Evolutionary conservation across 2,113 vertebrate species (phyloP).

Genomic region (Pogonocichla stellata): DNA sequence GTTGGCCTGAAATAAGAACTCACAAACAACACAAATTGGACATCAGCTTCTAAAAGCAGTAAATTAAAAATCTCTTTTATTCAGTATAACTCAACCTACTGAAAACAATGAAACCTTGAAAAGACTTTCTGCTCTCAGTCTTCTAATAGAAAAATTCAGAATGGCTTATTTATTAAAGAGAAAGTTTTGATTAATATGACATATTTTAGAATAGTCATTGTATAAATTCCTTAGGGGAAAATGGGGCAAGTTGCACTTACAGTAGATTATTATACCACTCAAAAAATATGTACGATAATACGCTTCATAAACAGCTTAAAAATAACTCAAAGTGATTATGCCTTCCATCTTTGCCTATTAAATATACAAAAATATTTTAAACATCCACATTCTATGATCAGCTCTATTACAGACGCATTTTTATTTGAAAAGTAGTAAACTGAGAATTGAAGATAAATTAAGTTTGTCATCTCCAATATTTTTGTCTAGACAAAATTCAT

Average conservation of each 20-base stretch:
- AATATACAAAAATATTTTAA: neutral
- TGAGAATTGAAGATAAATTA: neutral
- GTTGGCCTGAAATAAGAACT: neutral
- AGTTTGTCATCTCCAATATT: neutral
- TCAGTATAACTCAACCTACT: neutral
- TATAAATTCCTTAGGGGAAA: neutral
- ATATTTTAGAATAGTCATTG: neutral
- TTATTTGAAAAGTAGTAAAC: neutral
- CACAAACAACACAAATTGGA: neutral
- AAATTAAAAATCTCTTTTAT: neutral
- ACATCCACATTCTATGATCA: neutral
- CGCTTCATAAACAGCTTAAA: neutral
- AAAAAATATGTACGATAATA: neutral
- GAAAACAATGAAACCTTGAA: neutral
- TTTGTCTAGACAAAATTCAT: neutral
- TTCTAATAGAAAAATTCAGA: neutral
- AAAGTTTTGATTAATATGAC: neutral
- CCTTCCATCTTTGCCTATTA: neutral
- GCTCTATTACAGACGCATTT: accelerated
- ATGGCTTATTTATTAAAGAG: neutral
- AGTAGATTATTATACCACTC: neutral
- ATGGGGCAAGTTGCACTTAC: neutral
- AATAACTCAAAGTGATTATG: neutral
- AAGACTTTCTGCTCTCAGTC: neutral
- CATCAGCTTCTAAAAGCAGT: neutral